phyloP scores from a whole-genome alignment of 2,888 invertebrate species.

The Acleris cristana region DNA sequence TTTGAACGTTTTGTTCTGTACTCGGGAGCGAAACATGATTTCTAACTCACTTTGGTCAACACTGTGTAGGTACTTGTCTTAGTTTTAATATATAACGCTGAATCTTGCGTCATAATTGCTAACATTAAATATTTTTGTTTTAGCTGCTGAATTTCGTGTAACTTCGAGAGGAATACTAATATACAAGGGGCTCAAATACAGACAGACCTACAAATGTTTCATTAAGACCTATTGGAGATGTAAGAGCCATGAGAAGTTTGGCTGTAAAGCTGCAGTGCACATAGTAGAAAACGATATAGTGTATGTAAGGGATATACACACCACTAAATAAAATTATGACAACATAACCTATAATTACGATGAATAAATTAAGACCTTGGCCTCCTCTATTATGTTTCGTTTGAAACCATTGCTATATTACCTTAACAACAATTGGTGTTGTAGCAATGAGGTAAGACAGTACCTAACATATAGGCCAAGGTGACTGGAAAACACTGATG shows the following conservation, averaged over 20 bases:
- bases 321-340: neutral
- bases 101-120: neutral
- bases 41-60: no score
- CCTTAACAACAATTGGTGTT: no score
- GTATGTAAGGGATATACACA: slow-evolving; percentile 33
- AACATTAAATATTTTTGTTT: neutral
- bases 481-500: no score
- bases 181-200: slow-evolving; percentile 29
- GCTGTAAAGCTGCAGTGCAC: slow-evolving; percentile 42
- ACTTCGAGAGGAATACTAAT: slow-evolving; percentile 30
- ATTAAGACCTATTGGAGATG: slow-evolving; percentile 40
- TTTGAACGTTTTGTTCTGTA: no score
- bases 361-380: neutral
- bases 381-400: no score
- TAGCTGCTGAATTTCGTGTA: neutral
- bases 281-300: slow-evolving; percentile 38
- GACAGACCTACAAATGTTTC: neutral
- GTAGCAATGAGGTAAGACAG: no score
- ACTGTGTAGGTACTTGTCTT: no score
- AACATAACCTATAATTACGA: neutral
- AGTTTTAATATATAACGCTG: no score
- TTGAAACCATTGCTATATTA: no score
- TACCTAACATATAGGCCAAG: no score
- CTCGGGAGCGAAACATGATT: no score
- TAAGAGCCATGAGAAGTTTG: slow-evolving; percentile 36